Conservation (phyloP, 2,113 vertebrate species). For the Anthoscopus minutus region DNA sequence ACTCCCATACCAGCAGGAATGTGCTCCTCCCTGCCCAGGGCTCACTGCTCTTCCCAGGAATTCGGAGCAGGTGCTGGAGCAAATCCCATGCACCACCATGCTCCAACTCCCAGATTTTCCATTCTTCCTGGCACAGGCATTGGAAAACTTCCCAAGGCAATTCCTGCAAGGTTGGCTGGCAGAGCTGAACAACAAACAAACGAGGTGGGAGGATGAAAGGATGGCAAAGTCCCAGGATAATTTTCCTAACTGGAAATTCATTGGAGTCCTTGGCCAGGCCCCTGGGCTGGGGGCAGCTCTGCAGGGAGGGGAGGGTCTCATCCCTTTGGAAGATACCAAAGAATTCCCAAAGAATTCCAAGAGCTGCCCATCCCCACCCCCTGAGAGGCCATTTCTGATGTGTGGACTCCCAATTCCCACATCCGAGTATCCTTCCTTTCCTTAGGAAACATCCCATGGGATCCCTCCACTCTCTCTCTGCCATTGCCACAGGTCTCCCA, state of each 20-base stretch:
- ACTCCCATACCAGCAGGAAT: background rate
- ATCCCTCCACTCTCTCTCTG: background rate
- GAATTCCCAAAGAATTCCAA: background rate
- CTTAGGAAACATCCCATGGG: background rate
- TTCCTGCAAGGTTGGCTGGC: background rate
- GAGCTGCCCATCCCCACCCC: no score
- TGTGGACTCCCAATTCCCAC: background rate
- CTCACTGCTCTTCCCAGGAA: accelerated
- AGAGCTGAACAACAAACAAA: background rate
- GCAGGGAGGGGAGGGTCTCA: background rate
- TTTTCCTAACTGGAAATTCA: background rate
- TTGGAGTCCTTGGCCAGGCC: background rate
- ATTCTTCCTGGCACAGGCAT: accelerated
- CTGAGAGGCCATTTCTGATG: background rate
- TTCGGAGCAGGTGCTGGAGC: background rate
- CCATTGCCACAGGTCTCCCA: background rate
- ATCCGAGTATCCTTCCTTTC: accelerated
- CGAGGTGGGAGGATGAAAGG: accelerated
- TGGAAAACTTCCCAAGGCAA: background rate
- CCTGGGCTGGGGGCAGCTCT: background rate
- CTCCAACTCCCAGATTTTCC: background rate
- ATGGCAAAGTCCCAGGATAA: background rate
- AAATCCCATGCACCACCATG: background rate
- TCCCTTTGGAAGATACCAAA: background rate
- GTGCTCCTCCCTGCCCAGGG: background rate